Conservation (phyloP, 2,888 invertebrate genomes). For the Phragmatobia fuliginosa region DNA sequence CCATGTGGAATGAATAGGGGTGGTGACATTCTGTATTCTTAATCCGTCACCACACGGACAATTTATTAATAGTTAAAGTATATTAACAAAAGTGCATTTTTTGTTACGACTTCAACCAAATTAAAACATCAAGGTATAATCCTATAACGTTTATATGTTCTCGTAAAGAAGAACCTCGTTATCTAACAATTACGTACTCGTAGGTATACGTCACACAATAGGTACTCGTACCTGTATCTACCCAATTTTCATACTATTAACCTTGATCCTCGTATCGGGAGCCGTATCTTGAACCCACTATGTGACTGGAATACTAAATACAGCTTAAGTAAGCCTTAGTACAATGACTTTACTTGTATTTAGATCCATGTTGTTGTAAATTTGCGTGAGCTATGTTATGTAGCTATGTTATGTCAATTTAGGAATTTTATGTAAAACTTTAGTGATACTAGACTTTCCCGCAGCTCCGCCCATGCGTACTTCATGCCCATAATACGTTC, state of each 20-base stretch:
- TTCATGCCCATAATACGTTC: no score
- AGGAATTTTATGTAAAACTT: no score
- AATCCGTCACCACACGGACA: no score
- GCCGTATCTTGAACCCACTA: conserved; percentile 16
- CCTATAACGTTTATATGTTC: no score
- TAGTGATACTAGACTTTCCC: no score
- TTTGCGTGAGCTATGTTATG: conserved; percentile 13
- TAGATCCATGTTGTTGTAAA: conserved; percentile 7
- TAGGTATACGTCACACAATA: not conserved
- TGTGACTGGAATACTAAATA: conserved; percentile 21
- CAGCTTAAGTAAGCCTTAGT: conserved; percentile 7
- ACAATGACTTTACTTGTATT: not conserved
- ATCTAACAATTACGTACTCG: not conserved
- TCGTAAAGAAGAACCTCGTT: not conserved
- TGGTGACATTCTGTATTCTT: no score
- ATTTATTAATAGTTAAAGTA: no score
- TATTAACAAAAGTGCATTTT: no score
- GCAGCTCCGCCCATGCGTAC: no score
- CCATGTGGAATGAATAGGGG: no score
- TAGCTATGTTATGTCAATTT: no score
- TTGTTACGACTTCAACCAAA: not conserved
- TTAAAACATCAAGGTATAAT: not conserved
- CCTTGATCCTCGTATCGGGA: conserved; percentile 20
- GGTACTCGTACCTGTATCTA: not conserved
- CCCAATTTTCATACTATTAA: conserved; percentile 22